A percentile compares a stretch with the other conserved stretches of the same genome.
phyloP scores from a whole-genome alignment of 2,113 vertebrate genomes.

The Saguinus midas region DNA sequence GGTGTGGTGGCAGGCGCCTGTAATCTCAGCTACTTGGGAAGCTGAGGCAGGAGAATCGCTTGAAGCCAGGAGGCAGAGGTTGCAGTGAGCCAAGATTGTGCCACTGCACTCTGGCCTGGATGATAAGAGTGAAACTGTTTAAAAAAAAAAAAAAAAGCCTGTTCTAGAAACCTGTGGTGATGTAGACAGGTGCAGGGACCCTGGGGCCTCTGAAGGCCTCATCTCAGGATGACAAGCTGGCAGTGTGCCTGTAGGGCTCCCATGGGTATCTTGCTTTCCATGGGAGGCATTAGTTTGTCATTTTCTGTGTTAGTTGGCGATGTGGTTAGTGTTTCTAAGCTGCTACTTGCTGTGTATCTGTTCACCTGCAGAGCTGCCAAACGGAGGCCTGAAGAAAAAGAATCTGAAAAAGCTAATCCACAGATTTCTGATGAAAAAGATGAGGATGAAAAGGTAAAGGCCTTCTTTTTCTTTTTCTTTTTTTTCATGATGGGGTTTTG shows the following conservation, averaged over 20 bases:
- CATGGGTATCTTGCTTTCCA: not conserved
- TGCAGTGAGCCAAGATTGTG: too few relatives aligned
- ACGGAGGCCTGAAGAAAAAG: conserved; percentile 56
- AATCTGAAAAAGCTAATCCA: not conserved
- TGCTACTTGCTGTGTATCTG: not conserved
- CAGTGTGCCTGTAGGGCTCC: not conserved
- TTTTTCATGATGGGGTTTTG: too few relatives aligned
- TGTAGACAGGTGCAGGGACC: not conserved
- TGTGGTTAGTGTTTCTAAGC: not conserved
- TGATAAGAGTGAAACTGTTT: too few relatives aligned
- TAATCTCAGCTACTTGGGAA: too few relatives aligned
- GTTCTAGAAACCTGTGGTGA: not conserved
- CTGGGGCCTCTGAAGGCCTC: not conserved
- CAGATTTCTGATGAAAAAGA: conserved; percentile 49
- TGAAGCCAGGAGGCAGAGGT: too few relatives aligned
- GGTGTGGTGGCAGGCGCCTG: too few relatives aligned
- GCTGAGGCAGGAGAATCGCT: too few relatives aligned
- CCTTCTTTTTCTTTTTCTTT: too few relatives aligned
- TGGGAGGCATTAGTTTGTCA: not conserved
- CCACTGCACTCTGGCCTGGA: too few relatives aligned
- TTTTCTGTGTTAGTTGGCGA: not conserved
- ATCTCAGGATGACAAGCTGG: not conserved
- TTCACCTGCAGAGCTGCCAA: conserved; percentile 46
- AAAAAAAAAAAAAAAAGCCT: too few relatives aligned
- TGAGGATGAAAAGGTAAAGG: conserved; percentile 62